Base-by-base conservation (phyloP, 1,140 invertebrate genomes). In the Hestina assimilis region DNA sequence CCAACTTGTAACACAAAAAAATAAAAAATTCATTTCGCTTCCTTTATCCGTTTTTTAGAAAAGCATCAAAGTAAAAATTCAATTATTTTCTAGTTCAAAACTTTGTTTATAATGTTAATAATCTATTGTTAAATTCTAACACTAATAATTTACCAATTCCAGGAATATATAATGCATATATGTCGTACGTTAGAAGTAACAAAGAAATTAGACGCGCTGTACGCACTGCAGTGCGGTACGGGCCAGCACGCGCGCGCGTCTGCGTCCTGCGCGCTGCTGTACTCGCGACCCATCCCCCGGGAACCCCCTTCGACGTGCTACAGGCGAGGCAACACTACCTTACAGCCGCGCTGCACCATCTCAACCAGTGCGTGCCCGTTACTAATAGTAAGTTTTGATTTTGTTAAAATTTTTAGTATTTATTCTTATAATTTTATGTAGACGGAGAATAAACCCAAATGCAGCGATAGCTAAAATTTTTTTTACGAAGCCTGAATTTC, bases 231-330 rank as follows among this genome's bases (percentile, higher is more conserved):
- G 70, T 74, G 92, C 3, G 91, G 92, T 14, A 91, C 93, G 63
- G 91, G 90, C 5, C 94, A 95, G 78, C 91, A 91, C 46, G 89
- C 94, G 3, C 88, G 94, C 50, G 93, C 94, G 0, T 91, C 93
- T 0, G 94, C 95, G 82, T 93, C 93, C 0, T 95, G 93, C 63
- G 93, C 94, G 5, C 89, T 91, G 54, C 92, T 95, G 70, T 95
- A 94, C 71, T 79, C 90, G 0, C 83, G 91, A 4, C 77, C 79
- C 2, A 55, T 55, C 5, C 46, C 63, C 15, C 87, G 91, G 21
- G 82, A 89, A 14, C 3, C 80, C 90, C 80, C 43, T 93, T 91
- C 66, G 83, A 83, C 0, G 91, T 92, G 59, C 66, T 94, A 23
- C 84, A 82, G 19, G 70, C 76, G 1, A 89, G 91, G 43, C 75